phyloP scores from a whole-genome alignment of 2,797 vertebrate genomes.

The Spondyliosoma cantharus region DNA sequence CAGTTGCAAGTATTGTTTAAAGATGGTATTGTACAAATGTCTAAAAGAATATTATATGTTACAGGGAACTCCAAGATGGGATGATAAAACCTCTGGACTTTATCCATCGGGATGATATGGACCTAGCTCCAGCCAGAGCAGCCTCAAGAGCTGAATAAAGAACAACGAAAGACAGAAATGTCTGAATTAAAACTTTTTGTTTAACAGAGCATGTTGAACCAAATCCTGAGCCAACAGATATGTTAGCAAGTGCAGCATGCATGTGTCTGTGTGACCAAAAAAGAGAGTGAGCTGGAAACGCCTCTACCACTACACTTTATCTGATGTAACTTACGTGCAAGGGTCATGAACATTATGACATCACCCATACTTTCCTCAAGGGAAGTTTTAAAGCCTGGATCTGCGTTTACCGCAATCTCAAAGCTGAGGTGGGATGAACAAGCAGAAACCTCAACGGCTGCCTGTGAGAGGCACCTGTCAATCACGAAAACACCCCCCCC shows the following conservation, averaged over 20 bases:
- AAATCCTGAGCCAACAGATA: slow-evolving; percentile 9
- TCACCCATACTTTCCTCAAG: slow-evolving; percentile 5
- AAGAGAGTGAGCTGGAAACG: slow-evolving; percentile 1
- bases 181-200: neutral
- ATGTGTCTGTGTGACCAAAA: neutral
- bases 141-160: slow-evolving; percentile 31
- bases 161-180: neutral
- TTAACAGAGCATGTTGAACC: neutral
- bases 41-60: slow-evolving; percentile 48
- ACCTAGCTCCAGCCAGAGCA: slow-evolving; percentile 27
- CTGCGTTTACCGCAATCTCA: neutral
- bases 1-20: neutral
- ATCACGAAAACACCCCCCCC: slow-evolving; percentile 4
- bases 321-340: neutral
- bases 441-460: neutral
- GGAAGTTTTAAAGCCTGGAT: neutral
- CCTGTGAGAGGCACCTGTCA: slow-evolving; percentile 24
- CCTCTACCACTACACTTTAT: neutral
- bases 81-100: slow-evolving; percentile 79
- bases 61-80: slow-evolving; percentile 72
- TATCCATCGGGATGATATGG: slow-evolving; percentile 42
- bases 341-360: neutral
- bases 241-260: neutral
- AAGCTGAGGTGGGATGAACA: neutral
- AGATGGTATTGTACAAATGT: neutral